phyloP scores from a whole-genome alignment of 1,140 invertebrate genomes.

The Phymorhynchus buccinoides region DNA sequence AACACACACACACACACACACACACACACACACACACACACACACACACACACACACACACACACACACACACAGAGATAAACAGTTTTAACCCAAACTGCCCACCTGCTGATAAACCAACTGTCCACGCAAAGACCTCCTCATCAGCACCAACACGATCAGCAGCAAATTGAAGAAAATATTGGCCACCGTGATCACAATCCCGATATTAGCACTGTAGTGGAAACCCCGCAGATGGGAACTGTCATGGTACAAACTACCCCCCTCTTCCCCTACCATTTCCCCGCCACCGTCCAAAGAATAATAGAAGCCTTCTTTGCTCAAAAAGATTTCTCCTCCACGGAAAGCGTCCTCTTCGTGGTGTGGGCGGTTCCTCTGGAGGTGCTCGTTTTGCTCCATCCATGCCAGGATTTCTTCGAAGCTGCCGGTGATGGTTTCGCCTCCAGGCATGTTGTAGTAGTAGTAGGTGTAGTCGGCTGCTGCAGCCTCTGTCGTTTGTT shows the following conservation, averaged over 20 bases:
- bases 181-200: conserved; percentile 34
- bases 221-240: conserved; percentile 41
- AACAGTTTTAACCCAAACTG: too few species aligned
- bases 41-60: too few species aligned
- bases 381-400: neutral
- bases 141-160: conserved; percentile 35
- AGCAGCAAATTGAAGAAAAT: conserved; percentile 42
- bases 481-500: neutral
- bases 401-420: neutral
- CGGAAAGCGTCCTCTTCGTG: too few species aligned
- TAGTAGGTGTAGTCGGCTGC: neutral
- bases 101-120: conserved; percentile 36
- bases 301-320: too few species aligned
- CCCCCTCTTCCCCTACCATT: neutral
- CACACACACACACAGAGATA: too few species aligned
- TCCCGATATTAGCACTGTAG: conserved; percentile 34
- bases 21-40: too few species aligned
- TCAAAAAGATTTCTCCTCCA: too few species aligned
- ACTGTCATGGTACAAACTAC: conserved; percentile 28
- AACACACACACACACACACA: too few species aligned
- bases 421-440: neutral
- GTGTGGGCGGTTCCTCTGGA: neutral
- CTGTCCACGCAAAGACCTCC: conserved; percentile 12
- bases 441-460: neutral
- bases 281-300: neutral